Conservation (phyloP, 2,888 invertebrate species). For the Drosophila anomalipes region DNA sequence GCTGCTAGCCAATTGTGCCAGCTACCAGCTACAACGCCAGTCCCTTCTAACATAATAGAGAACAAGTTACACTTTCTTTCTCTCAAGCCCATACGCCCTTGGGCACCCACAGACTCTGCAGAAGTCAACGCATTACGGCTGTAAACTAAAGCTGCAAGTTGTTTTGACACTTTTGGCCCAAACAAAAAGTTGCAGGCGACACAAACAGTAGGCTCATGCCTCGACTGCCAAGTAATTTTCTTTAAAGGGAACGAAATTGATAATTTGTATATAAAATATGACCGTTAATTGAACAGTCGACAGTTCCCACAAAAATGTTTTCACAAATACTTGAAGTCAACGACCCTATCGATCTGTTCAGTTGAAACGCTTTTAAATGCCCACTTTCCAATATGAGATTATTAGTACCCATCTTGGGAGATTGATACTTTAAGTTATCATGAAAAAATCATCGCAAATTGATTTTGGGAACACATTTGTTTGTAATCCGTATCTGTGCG, state of each 20-base stretch:
- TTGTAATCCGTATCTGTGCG: constrained; percentile 2
- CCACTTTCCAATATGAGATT: background rate
- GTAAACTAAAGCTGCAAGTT: constrained; percentile 58
- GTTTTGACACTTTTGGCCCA: constrained; percentile 75
- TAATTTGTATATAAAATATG: background rate
- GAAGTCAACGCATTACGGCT: constrained; percentile 14
- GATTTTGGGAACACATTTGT: constrained; percentile 6
- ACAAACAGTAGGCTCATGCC: constrained; percentile 33
- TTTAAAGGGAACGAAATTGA: background rate
- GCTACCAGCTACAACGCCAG: background rate
- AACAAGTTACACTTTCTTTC: constrained; percentile 69
- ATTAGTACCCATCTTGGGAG: background rate
- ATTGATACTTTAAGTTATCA: background rate
- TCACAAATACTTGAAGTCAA: background rate
- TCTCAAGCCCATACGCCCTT: background rate
- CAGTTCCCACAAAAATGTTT: background rate
- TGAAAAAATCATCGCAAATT: background rate
- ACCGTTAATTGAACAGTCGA: background rate
- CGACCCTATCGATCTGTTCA: background rate
- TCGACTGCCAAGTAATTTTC: constrained; percentile 1
- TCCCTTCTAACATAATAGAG: constrained; percentile 29
- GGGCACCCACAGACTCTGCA: constrained; percentile 26
- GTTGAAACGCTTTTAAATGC: background rate
- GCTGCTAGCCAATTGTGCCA: constrained; percentile 43
- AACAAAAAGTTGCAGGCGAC: constrained; percentile 47